phyloP scores from a whole-genome alignment of 1,140 invertebrate species.

The Pogonognathellus flavescens region DNA sequence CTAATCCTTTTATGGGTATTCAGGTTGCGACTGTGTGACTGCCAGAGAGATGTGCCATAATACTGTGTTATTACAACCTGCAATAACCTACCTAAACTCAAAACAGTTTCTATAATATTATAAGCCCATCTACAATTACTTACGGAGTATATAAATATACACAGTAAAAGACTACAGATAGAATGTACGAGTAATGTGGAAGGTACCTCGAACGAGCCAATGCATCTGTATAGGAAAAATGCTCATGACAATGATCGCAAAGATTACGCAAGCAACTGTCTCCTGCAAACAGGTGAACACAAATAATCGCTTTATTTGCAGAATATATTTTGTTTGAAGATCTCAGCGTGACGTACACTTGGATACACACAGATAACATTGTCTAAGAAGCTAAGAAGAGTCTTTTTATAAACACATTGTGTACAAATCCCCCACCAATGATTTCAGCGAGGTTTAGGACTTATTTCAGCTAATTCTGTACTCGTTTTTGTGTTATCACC shows the following conservation, averaged over 20 bases:
- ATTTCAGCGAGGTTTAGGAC: no score
- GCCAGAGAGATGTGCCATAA: background rate
- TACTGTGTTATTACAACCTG: background rate
- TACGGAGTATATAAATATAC: no score
- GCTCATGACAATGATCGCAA: conserved; percentile 39
- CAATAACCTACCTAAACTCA: background rate
- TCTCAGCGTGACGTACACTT: background rate
- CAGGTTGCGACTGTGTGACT: conserved; percentile 23
- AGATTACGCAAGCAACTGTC: background rate
- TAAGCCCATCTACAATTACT: no score
- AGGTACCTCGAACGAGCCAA: background rate
- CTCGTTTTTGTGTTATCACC: no score
- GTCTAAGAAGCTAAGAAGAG: no score
- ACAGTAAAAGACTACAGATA: background rate
- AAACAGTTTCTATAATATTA: background rate
- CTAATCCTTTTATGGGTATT: conserved; percentile 49
- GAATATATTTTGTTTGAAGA: conserved; percentile 4
- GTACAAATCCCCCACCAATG: no score
- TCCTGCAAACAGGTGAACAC: conserved; percentile 27
- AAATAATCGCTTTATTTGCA: conserved; percentile 38
- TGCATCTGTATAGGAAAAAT: no score
- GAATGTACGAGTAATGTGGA: background rate
- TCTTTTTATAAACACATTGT: no score
- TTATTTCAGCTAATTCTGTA: no score
- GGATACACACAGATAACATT: no score